Conservation (phyloP, 2,113 vertebrate genomes). For the Synchiropus splendidus region DNA sequence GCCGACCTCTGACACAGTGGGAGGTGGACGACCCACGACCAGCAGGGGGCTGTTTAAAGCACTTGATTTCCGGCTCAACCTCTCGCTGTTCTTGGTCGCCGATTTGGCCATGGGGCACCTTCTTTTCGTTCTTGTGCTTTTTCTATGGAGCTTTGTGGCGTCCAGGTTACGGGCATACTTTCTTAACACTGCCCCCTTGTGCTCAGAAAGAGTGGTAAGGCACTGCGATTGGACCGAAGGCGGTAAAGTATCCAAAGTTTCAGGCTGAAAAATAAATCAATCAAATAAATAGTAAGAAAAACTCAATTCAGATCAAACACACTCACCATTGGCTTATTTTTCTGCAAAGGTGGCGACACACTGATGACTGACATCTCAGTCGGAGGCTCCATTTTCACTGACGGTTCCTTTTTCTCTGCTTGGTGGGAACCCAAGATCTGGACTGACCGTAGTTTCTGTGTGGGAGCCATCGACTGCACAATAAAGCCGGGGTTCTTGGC, state of each 20-base stretch:
- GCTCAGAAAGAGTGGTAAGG: constrained; percentile 25
- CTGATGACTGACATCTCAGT: background rate
- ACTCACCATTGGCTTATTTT: constrained; percentile 14
- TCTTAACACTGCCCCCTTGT: constrained; percentile 7
- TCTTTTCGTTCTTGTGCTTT: background rate
- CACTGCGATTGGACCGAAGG: constrained; percentile 28
- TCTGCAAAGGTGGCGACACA: constrained; percentile 1
- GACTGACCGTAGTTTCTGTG: background rate
- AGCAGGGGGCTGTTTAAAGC: constrained; percentile 1
- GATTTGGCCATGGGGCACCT: constrained; percentile 8
- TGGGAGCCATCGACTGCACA: background rate
- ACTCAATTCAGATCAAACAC: no score
- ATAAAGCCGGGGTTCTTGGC: background rate
- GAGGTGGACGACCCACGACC: constrained; percentile 6
- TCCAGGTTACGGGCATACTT: constrained; percentile 5
- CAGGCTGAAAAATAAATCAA: constrained; percentile 8
- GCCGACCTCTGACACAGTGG: background rate
- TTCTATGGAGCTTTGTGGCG: constrained; percentile 7
- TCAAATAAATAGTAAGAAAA: background rate
- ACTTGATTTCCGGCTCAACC: background rate
- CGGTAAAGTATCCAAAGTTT: constrained; percentile 18
- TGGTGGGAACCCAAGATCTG: background rate
- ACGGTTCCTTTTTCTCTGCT: background rate
- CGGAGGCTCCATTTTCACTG: no score
- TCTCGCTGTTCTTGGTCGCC: background rate